phyloP scores from a whole-genome alignment of 2,888 invertebrate species.

The Tachina grossa region DNA sequence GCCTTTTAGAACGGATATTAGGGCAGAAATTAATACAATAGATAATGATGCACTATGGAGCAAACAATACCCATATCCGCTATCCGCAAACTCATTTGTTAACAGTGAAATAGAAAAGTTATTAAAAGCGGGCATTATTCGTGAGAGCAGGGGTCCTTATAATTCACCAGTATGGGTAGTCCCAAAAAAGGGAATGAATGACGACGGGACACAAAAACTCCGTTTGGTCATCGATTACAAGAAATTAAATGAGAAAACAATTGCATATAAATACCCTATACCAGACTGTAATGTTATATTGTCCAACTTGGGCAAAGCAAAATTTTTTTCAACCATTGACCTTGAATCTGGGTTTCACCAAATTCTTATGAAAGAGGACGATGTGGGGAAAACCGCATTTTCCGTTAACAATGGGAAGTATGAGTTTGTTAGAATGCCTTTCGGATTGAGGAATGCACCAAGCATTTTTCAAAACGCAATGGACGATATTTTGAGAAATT shows the following conservation, averaged over 20 bases:
- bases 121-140: conserved; percentile 22
- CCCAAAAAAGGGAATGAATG: conserved; percentile 17
- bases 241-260: background rate
- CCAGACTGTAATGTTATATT: conserved; percentile 14
- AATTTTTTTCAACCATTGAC: background rate
- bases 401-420: conserved; percentile 5
- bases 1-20: conserved; percentile 60
- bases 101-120: conserved; percentile 55
- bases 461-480: background rate
- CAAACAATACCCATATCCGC: conserved; percentile 13
- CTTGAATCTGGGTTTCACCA: background rate
- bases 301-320: background rate
- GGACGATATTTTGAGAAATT: background rate
- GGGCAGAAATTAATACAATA: conserved; percentile 58
- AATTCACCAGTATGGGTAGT: conserved; percentile 52
- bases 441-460: conserved; percentile 3
- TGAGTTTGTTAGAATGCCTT: conserved; percentile 11
- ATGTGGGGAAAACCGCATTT: background rate
- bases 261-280: background rate
- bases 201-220: conserved; percentile 40
- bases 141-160: conserved; percentile 48
- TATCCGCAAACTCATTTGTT: conserved; percentile 56
- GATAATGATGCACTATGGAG: background rate
- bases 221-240: background rate
- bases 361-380: conserved; percentile 3